Evolutionary conservation across 2,888 invertebrate genomes (phyloP).

Genomic region (Agrochola litura): DNA sequence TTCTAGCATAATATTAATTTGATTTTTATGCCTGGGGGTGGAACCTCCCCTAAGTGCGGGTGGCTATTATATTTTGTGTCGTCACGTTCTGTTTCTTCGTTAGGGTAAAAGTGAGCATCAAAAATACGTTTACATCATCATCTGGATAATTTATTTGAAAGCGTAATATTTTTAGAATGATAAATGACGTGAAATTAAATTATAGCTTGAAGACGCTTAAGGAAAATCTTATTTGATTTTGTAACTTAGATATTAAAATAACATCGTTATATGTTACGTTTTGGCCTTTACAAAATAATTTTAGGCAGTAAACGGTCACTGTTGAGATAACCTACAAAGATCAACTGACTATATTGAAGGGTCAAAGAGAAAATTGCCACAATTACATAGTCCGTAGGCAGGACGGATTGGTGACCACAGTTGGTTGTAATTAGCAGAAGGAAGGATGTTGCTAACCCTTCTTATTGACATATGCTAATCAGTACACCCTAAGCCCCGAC

Average conservation of each 20-base stretch:
- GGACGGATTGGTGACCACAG: conserved; percentile 28
- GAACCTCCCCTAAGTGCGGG: conserved; percentile 42
- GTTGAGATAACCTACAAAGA: not conserved
- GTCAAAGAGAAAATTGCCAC: conserved; percentile 46
- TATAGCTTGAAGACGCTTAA: not conserved
- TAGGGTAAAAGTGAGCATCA: conserved; percentile 21
- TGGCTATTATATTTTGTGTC: conserved; percentile 45
- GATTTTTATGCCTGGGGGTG: conserved; percentile 47
- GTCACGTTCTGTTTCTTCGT: conserved; percentile 39
- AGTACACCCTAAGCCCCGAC: not conserved
- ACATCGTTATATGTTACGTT: not conserved
- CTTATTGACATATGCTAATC: conserved; percentile 6
- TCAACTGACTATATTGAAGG: conserved; percentile 26
- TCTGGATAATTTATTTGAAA: conserved; percentile 23
- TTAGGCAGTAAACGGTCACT: not conserved
- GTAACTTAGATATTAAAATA: not conserved
- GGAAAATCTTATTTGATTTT: conserved; percentile 3
- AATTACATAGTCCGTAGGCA: conserved; percentile 39
- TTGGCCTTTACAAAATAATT: not conserved
- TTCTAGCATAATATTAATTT: conserved; percentile 43
- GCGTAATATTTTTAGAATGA: conserved; percentile 29
- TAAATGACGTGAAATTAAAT: conserved; percentile 11
- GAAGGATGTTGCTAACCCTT: conserved; percentile 10
- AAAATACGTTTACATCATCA: conserved; percentile 33
- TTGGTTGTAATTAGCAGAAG: conserved; percentile 31